Evolutionary conservation across 2,888 invertebrate species (phyloP), one percentile per base, ranked within the genome.

Genomic region (Cloeon dipterum): DNA sequence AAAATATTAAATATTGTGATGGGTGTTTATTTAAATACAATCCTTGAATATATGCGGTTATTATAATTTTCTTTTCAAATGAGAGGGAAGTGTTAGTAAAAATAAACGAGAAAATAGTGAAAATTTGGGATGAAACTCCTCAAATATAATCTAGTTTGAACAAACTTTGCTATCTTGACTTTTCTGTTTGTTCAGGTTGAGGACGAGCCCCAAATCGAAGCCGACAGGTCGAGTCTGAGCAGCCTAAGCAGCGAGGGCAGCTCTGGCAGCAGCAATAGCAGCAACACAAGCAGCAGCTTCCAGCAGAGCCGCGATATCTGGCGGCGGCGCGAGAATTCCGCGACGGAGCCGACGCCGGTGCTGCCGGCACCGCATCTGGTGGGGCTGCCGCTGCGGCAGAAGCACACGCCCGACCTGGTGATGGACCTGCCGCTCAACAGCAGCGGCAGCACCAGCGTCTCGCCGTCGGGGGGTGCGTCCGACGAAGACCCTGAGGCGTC

Each of bases 341-440:
- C 7, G 29, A 7, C 29, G 29, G 23, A 7, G 23, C 8, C 23
- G 7, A 11, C 11, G 7, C 29, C 29, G 29, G 5, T 16, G 5
- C 5, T 14, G 5, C 29, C 29, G 5, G 29, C 29, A 5, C 13
- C 16, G n/a, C 29, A n/a, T 14, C 7, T 29, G n/a, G 29, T 43
- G 3, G 36, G 41, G n/a, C 29, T 29, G 5, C 29, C 29, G 29
- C 40, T 41, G 5, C 35, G 42, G 7, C 40, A 43, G 34, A 46
- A 48, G 43, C 68, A 70, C 46, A 71, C 81, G 20, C 82, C 83
- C 2, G 83, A 82, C 59, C 62, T 82, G 40, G 82, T 83, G 43
- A 74, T 81, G 70, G 82, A 79, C 57, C 59, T 82, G 46, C 82
- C 82, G n/a, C 58, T 71, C 5, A 23, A 32, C 5, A 25, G 25